phyloP scores from a whole-genome alignment of 2,888 invertebrate species.

The Poecilus cupreus region DNA sequence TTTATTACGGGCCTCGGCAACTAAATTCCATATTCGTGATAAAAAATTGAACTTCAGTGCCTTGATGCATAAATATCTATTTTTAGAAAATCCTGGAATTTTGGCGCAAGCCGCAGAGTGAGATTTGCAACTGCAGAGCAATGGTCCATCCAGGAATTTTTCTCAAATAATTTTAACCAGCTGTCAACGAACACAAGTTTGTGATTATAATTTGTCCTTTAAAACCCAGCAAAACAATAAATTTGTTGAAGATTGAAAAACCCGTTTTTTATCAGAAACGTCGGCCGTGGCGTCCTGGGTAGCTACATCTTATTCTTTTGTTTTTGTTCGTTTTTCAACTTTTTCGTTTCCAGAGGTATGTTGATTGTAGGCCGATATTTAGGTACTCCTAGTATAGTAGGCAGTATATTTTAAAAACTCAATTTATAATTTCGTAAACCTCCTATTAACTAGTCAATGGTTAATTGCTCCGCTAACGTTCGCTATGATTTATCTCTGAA shows the following conservation, averaged over 20 bases:
- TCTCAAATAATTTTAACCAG: too few species aligned
- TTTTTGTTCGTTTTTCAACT: conserved; percentile 35
- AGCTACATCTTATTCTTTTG: conserved; percentile 17
- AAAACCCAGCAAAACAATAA: background rate
- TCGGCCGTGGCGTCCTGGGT: background rate
- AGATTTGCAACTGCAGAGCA: too few species aligned
- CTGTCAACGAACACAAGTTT: too few species aligned
- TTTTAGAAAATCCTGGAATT: too few species aligned
- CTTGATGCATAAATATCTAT: too few species aligned
- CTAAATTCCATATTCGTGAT: too few species aligned
- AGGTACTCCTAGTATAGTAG: background rate
- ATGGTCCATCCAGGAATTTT: too few species aligned
- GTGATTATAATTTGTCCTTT: background rate
- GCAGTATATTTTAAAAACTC: conserved; percentile 51
- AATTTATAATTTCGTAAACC: conserved; percentile 58
- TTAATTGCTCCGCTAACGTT: conserved; percentile 51
- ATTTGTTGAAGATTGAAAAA: background rate
- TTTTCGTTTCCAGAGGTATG: conserved; percentile 24
- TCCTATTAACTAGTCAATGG: conserved; percentile 56
- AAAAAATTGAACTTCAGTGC: too few species aligned
- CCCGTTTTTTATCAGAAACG: conserved; percentile 21
- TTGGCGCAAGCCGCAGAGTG: too few species aligned
- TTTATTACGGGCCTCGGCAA: too few species aligned
- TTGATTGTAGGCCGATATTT: conserved; percentile 34
- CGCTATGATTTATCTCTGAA: conserved; percentile 26